Evolutionary conservation across 2,113 vertebrate genomes (phyloP).

Genomic region (Saimiri boliviensis): DNA sequence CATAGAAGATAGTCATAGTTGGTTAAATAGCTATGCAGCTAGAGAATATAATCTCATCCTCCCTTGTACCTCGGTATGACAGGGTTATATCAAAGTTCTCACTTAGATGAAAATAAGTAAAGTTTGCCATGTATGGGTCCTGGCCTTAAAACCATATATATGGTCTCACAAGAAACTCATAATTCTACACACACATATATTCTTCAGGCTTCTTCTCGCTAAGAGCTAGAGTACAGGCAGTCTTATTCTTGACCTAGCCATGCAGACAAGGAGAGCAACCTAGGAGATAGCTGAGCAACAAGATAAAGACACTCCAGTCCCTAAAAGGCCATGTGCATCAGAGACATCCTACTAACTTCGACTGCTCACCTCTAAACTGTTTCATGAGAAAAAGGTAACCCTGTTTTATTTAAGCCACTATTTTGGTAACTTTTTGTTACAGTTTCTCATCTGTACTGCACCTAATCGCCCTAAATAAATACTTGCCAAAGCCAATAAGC

Average conservation of each 20-base stretch:
- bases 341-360: not conserved
- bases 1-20: not conserved
- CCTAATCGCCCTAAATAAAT: not conserved
- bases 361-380: not conserved
- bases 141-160: not conserved
- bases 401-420: not conserved
- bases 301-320: not conserved
- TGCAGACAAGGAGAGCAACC: not conserved
- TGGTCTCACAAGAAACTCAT: too few species aligned
- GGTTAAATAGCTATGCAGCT: not conserved
- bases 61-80: not conserved
- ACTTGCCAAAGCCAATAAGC: not conserved
- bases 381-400: not conserved
- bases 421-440: not conserved
- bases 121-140: not conserved
- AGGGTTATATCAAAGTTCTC: not conserved
- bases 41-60: not conserved
- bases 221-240: not conserved
- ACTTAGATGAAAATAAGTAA: not conserved
- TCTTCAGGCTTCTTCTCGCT: not conserved
- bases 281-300: not conserved
- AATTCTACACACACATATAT: too few species aligned
- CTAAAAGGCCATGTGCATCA: not conserved
- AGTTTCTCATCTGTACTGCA: not conserved
- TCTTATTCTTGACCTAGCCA: not conserved